Evolutionary conservation across 2,888 invertebrate species (phyloP), one percentile per base, ranked within the genome.

Genomic region (Sarcophaga rosellei): DNA sequence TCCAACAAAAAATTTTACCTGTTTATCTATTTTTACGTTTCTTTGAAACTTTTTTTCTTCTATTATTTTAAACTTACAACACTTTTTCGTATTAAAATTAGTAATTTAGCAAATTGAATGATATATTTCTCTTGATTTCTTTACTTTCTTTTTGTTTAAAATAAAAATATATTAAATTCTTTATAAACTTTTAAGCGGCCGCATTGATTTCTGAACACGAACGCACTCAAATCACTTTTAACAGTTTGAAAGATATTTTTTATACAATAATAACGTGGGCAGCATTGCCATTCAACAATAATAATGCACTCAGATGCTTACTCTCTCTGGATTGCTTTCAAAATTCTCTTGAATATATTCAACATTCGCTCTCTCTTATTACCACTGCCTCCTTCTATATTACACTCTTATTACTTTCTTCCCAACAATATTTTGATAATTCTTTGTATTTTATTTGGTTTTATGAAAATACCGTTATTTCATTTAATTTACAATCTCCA

Each of bases 141-240:
- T 65, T 62, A 65, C 8, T 57, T 78, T 57, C 72, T 44, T 78
- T 45, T 78, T 69, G 35, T 47, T 65, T 44, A 11, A 45, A 63
- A 35, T 21, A 74, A 53, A 63, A 69, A 35, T 35, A 8, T 35
- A 35, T 35, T 35, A 35, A 47, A 45, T 47, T 75, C 61, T 75
- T 45, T 57, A 57, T 77, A 73, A 76, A 25, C 75, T 73, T 74
- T 20, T 66, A 69, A 82, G 73, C 76, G 79, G 70, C 85, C 87
- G 85, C 80, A 88, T 68, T n/a, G 76, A 82, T 76, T 83, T 83
- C 21, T 81, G 65, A 77, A 65, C 81, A 81, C 75, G 79, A 79
- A 69, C 81, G 82, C 69, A 79, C 70, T 75, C 82, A 78, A 82
- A 75, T 75, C 79, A 79, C 85, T 74, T 82, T 78, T 75, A 72